Evolutionary conservation across 2,888 invertebrate genomes (phyloP).

Genomic region (Hyalella azteca): DNA sequence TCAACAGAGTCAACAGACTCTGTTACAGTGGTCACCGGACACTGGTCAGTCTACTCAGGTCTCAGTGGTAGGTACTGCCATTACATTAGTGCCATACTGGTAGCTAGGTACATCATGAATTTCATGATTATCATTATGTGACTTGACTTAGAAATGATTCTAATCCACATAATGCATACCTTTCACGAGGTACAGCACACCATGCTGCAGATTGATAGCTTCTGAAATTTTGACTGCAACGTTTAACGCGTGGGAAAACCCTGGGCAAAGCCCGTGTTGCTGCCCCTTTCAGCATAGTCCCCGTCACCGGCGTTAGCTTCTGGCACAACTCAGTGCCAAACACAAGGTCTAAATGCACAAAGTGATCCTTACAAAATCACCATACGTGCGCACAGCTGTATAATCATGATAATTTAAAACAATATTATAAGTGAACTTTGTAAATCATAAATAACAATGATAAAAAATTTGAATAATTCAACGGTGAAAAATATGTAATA

Average conservation of each 20-base stretch:
- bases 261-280: conserved; percentile 13
- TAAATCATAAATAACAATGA: too few relatives aligned
- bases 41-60: neutral
- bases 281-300: neutral
- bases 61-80: neutral
- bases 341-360: neutral
- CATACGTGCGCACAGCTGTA: too few relatives aligned
- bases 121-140: neutral
- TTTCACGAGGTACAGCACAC: neutral
- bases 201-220: conserved; percentile 6
- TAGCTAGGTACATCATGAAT: neutral
- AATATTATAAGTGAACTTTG: too few relatives aligned
- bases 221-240: neutral
- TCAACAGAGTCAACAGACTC: neutral
- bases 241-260: neutral
- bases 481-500: too few relatives aligned
- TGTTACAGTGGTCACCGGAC: neutral
- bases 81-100: neutral
- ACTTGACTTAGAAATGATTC: neutral
- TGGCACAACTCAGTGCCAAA: neutral
- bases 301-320: neutral
- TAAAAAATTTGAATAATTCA: too few relatives aligned
- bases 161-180: conserved; percentile 4
- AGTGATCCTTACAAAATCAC: neutral
- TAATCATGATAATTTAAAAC: too few relatives aligned